Percentiles rank a stretch among this genome's conserved stretches.
Conservation (phyloP, 1,140 invertebrate species). For the Leptoteleia sp. region DNA sequence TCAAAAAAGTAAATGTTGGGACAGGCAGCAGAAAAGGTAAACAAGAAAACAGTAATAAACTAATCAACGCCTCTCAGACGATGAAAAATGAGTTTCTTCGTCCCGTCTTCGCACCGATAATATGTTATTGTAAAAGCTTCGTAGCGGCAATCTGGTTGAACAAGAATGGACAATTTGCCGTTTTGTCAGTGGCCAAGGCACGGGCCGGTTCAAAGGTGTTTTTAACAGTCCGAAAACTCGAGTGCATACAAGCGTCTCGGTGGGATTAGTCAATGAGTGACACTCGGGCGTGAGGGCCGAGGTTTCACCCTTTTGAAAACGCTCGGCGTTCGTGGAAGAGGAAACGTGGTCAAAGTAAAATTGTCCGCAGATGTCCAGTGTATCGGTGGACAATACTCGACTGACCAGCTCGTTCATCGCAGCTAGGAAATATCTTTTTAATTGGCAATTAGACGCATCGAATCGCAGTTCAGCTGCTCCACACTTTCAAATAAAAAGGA, state of each 20-base stretch:
- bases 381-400: constrained; percentile 44
- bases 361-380: constrained; percentile 53
- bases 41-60: constrained; percentile 19
- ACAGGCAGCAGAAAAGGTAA: constrained; percentile 3
- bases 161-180: constrained; percentile 32
- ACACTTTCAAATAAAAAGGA: no score
- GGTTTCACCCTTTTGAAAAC: constrained; percentile 51
- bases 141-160: constrained; percentile 18
- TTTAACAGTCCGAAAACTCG: constrained; percentile 55
- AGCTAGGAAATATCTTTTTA: constrained; percentile 78
- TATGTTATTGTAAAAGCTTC: constrained; percentile 33
- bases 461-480: constrained; percentile 67
- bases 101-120: neutral
- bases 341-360: constrained; percentile 46
- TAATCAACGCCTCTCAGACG: neutral
- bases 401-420: constrained; percentile 49
- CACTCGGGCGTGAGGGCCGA: constrained; percentile 49
- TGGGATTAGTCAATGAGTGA: constrained; percentile 48
- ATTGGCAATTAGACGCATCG: constrained; percentile 79
- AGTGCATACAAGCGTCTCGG: constrained; percentile 25
- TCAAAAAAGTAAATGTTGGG: no score
- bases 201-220: constrained; percentile 19
- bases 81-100: constrained; percentile 32
- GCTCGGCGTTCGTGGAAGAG: constrained; percentile 36
- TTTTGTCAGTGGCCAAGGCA: constrained; percentile 11